A percentile compares a stretch with the other conserved stretches of the same genome.
Evolutionary conservation across 2,888 invertebrate species (phyloP).

Genomic region (Macaria notata): DNA sequence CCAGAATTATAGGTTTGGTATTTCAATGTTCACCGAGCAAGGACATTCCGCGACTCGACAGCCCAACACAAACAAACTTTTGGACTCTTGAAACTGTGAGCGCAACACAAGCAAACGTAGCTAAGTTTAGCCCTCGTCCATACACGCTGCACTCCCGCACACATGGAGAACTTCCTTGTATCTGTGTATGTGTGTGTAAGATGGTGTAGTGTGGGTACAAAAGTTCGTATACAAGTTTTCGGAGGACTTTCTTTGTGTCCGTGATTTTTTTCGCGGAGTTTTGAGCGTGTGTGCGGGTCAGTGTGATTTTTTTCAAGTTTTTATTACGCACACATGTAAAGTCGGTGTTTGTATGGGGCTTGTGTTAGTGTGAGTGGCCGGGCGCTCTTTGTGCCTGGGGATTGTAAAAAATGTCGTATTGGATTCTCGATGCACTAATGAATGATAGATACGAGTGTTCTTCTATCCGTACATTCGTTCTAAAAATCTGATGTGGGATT

Average conservation of each 20-base stretch:
- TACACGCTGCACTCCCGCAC: conserved; percentile 67
- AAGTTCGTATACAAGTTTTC: conserved; percentile 80
- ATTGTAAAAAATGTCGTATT: conserved; percentile 82
- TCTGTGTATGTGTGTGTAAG: conserved; percentile 41
- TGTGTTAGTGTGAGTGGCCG: conserved; percentile 64
- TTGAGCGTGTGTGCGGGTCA: conserved; percentile 71
- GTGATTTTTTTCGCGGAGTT: conserved; percentile 77
- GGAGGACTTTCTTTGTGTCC: conserved; percentile 81
- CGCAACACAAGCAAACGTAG: conserved; percentile 56
- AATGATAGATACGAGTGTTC: conserved; percentile 77
- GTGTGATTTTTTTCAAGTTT: conserved; percentile 79
- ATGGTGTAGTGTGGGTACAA: conserved; percentile 56
- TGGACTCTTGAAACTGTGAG: conserved; percentile 72
- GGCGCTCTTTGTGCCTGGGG: conserved; percentile 78
- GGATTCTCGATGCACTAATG: conserved; percentile 80
- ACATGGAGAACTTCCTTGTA: conserved; percentile 59
- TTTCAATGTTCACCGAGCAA: conserved; percentile 10
- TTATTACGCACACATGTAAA: conserved; percentile 59
- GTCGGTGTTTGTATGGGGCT: conserved; percentile 53
- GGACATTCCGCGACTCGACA: conserved; percentile 39
- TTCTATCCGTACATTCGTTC: conserved; percentile 53
- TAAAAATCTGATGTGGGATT: conserved; percentile 68
- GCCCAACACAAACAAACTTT: conserved; percentile 58
- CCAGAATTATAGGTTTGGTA: not conserved
- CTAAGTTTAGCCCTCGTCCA: conserved; percentile 73